A percentile compares a stretch with the other conserved stretches of the same genome.
Conservation (phyloP, 2,113 vertebrate species). For the Meleagris gallopavo region DNA sequence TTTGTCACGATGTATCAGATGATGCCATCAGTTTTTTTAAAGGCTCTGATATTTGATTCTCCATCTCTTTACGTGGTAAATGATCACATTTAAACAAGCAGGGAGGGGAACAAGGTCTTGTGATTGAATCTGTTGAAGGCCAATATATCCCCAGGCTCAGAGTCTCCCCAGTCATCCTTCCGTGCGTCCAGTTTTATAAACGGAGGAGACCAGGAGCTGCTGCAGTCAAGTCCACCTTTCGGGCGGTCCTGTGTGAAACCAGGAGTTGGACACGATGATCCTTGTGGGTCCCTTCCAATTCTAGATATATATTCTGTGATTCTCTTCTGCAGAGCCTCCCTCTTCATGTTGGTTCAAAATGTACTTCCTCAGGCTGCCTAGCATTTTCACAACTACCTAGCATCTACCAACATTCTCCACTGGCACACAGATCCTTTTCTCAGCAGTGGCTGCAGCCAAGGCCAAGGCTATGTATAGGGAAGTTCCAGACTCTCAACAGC, state of each 20-base stretch:
- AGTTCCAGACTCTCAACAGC: not conserved
- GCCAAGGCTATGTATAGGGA: not conserved
- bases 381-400: not conserved
- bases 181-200: not conserved
- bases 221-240: not conserved
- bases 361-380: not conserved
- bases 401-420: not conserved
- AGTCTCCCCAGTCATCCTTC: not conserved
- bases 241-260: not conserved
- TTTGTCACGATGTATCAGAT: rapidly evolving
- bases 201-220: not conserved
- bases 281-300: not conserved
- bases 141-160: not conserved
- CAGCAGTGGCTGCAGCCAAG: not conserved
- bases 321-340: not conserved
- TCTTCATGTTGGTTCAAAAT: not conserved
- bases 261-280: not conserved
- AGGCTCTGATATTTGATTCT: not conserved
- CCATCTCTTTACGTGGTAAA: not conserved
- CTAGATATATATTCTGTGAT: not conserved
- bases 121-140: not conserved
- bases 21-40: not conserved
- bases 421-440: not conserved
- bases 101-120: not conserved
- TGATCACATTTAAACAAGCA: not conserved